Base-by-base conservation (phyloP, 2,797 vertebrate genomes). In the Rachycentron canadum region DNA sequence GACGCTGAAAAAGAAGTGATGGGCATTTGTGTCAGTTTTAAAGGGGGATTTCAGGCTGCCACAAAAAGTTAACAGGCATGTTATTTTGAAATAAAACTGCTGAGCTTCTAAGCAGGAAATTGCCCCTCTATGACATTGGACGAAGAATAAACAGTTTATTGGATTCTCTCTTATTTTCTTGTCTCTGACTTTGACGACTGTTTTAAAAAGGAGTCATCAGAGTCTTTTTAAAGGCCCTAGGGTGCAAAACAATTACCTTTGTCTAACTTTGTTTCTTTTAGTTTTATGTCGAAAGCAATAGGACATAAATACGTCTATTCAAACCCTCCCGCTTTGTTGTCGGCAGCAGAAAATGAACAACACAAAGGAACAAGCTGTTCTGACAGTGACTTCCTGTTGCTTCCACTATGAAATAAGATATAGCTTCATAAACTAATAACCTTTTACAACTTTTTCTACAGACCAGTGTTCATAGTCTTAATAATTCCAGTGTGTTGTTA, bases 21-120 rank as follows among this genome's bases (percentile, higher is more conserved):
- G 66, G 68, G 34, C 79, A 78, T 79, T 86, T 60, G 82, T 70
- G 73, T 56, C 79, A 69, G n/a, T 47, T 81, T 84, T 80, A 80
- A 83, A 82, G 50, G 40, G 62, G 63, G 43, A 68, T 85, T 82
- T 82, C 62, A 80, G 64, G 59, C 64, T 6, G n/a, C 62, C 36
- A 53, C 59, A 74, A 76, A 75, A 36, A 73, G 57, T 67, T 65
- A 59, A 79, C 55, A 45, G 53, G 58, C 41, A 38, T 43, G 21
- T 53, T 79, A 26, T 50, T 73, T 52, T 69, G 68, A 74, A 60
- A 67, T 55, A n/a, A 78, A 86, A 68, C 25, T 17, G 45, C 38
- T 73, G 50, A 50, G 57, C 55, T 52, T 64, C 62, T 76, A 8
- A 77, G 59, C 8, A 19, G 63, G 59, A 78, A 78, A 76, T 56